Percentiles rank a stretch among this genome's conserved stretches.
phyloP scores from a whole-genome alignment of 2,888 invertebrate genomes.

The Phyllotreta striolata region DNA sequence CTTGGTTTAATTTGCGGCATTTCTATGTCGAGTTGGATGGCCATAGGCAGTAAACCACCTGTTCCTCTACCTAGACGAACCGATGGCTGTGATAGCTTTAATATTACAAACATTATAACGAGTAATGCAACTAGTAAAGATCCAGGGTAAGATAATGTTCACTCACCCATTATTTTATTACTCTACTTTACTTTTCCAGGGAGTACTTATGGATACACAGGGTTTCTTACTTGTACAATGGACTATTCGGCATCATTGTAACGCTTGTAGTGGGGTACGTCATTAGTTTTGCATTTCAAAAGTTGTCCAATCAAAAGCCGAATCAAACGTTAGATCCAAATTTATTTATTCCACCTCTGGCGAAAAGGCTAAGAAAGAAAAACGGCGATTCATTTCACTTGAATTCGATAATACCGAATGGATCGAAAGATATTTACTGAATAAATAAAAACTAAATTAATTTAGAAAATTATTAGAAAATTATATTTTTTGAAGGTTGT shows the following conservation, averaged over 20 bases:
- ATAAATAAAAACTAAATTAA: slow-evolving; percentile 9
- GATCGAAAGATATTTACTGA: slow-evolving; percentile 35
- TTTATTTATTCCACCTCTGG: slow-evolving; percentile 67
- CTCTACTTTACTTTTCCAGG: slow-evolving; percentile 42
- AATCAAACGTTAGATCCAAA: slow-evolving; percentile 61
- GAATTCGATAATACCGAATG: slow-evolving; percentile 25
- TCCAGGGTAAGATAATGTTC: slow-evolving; percentile 31
- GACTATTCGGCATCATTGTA: slow-evolving; percentile 64
- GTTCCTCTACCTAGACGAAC: slow-evolving; percentile 66
- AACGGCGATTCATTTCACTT: slow-evolving; percentile 26
- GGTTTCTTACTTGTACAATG: slow-evolving; percentile 79
- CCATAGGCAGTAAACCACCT: slow-evolving; percentile 78
- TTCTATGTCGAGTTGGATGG: slow-evolving; percentile 79
- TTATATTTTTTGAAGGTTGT: too few species aligned
- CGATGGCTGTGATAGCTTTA: slow-evolving; percentile 63
- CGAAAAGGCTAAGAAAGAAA: slow-evolving; percentile 52
- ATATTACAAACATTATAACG: slow-evolving; percentile 13
- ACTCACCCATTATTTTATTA: neutral
- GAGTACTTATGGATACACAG: slow-evolving; percentile 72
- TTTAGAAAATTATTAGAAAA: too few species aligned
- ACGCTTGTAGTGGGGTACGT: slow-evolving; percentile 65
- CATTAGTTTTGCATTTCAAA: slow-evolving; percentile 61
- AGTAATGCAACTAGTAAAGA: slow-evolving; percentile 4
- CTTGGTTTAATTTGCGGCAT: slow-evolving; percentile 72
- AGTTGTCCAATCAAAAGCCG: slow-evolving; percentile 46